Evolutionary conservation across 2,113 vertebrate genomes (phyloP).

Genomic region (Lipotes vexillifer): DNA sequence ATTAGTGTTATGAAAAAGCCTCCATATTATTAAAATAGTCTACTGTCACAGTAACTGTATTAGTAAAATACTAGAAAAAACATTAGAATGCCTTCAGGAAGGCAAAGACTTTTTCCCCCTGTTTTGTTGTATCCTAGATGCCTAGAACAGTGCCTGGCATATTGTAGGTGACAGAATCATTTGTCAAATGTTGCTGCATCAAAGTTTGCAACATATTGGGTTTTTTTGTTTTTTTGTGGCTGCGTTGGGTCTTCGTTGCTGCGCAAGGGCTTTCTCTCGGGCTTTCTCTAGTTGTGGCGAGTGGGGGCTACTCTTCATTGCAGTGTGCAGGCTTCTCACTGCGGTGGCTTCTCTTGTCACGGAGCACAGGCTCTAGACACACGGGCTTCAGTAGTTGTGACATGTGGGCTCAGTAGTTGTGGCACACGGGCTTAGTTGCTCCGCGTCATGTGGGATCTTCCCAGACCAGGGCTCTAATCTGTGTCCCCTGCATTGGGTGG

Average conservation of each 20-base stretch:
- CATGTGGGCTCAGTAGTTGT: no score
- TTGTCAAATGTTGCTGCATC: not conserved
- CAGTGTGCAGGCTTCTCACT: no score
- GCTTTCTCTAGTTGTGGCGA: no score
- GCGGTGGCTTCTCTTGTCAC: no score
- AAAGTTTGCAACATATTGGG: not conserved
- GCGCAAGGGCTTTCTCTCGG: accelerated
- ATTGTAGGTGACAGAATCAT: not conserved
- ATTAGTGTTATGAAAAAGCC: not conserved
- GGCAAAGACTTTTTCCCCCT: not conserved
- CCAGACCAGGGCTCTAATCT: no score
- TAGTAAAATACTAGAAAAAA: not conserved
- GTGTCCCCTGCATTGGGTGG: no score
- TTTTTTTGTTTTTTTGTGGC: not conserved
- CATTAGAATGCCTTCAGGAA: not conserved
- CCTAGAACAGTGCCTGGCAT: not conserved
- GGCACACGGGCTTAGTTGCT: no score
- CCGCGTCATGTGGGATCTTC: no score
- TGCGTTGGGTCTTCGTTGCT: accelerated
- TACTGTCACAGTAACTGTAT: not conserved
- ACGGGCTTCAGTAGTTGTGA: no score
- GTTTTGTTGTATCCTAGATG: not conserved
- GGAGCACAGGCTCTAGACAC: no score
- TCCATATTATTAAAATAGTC: not conserved
- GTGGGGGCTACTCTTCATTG: no score